phyloP scores from a whole-genome alignment of 1,140 invertebrate genomes.

The Paralvinella palmiformis region DNA sequence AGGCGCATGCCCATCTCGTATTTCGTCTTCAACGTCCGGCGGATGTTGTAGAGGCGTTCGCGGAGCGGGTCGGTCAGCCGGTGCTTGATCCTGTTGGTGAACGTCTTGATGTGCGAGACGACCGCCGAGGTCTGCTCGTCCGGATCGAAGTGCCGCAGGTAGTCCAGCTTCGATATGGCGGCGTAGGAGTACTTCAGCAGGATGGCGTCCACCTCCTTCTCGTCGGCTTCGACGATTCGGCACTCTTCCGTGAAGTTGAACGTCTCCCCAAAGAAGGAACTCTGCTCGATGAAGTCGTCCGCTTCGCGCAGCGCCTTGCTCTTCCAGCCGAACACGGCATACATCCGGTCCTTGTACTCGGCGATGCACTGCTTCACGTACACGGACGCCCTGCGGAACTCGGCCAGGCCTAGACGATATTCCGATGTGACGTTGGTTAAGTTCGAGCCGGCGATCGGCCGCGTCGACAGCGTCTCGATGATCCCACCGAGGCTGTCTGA shows the following conservation, averaged over 20 bases:
- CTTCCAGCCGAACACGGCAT: not conserved
- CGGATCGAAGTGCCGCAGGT: slow-evolving; percentile 67
- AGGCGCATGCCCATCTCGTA: slow-evolving; percentile 1
- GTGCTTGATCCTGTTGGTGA: not conserved
- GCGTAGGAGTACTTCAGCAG: not conserved
- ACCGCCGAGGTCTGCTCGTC: slow-evolving; percentile 58
- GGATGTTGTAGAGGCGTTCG: not conserved
- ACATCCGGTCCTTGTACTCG: not conserved
- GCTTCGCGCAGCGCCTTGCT: not conserved
- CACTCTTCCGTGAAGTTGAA: not conserved
- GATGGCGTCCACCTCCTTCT: not conserved
- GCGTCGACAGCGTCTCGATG: no score
- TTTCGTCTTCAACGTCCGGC: not conserved
- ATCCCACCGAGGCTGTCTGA: no score
- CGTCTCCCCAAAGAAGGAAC: not conserved
- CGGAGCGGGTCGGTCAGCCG: slow-evolving; percentile 4
- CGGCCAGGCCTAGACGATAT: no score
- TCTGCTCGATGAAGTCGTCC: not conserved
- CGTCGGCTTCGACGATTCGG: not conserved
- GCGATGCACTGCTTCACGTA: no score
- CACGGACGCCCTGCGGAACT: no score
- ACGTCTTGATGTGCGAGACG: not conserved
- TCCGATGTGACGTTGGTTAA: no score
- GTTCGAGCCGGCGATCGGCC: no score
- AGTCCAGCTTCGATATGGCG: slow-evolving; percentile 58